Evolutionary conservation across 2,888 invertebrate genomes (phyloP), one percentile per base, ranked within the genome.

Genomic region (Drosophila heteroneura): DNA sequence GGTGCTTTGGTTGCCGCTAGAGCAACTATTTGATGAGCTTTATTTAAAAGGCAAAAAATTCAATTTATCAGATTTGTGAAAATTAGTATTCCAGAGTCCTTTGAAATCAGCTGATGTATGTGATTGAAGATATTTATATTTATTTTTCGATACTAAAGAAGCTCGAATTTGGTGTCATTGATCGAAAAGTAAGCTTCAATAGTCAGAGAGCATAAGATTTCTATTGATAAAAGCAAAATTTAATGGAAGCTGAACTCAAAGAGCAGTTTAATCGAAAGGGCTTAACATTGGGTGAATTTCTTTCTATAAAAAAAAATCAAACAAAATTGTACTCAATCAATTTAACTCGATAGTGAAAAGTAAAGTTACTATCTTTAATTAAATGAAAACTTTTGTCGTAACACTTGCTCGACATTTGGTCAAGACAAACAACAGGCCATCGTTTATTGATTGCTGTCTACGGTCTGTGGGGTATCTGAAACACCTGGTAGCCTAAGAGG

Each of bases 1-100:
- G 6, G 26, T 41, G 32, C 28, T 62, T 47, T 52, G 7, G 5
- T 5, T 37, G 5, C 19, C 28, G 37, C 35, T 14, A 41, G 12
- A 5, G 2, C 51, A 62, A 66, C 57, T 60, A n/a, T 6, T 1
- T 7, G 28, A 63, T 66, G 54, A 62, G 47, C 76, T 77, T 22
- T 30, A 19, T 22, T 22, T 22, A 2, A 33, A 16, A 26, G 4
- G 7, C 22, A 1, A 53, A 33, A 12, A 4, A 44, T 4, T 4
- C 12, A n/a, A n/a, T 33, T 22, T 9, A 22, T 12, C 12, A 22
- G 16, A 19, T 12, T 52, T 32, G 6, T 19, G 2, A 26, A 56
- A 37, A 37, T 7, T 37, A 7, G 2, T 19, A 35, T 47, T 47
- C 22, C 4, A 14, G 22, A 7, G 3, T 26, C 0, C 22, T 16